Evolutionary conservation across 2,113 vertebrate species (phyloP).

Genomic region (Herpailurus yagouaroundi): DNA sequence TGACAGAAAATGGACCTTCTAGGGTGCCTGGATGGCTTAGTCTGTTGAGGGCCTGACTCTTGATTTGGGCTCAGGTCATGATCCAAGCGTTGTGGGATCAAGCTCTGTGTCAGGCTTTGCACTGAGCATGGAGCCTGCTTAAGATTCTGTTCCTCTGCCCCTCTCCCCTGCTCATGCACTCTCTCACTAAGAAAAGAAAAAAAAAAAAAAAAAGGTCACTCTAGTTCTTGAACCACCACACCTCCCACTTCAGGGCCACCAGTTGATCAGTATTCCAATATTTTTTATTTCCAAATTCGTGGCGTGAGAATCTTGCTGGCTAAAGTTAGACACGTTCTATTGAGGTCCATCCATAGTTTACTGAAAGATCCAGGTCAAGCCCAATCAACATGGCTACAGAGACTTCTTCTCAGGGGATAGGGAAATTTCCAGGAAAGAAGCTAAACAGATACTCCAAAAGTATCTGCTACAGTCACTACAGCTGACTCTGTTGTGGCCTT

Average conservation of each 20-base stretch:
- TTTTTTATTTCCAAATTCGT: background rate
- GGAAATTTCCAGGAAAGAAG: background rate
- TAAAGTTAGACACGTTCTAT: background rate
- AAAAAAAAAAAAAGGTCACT: background rate
- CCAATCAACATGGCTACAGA: background rate
- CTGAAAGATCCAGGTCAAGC: background rate
- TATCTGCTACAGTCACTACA: background rate
- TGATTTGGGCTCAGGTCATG: too few relatives aligned
- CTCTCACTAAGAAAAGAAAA: background rate
- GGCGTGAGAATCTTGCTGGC: background rate
- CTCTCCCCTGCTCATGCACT: too few relatives aligned
- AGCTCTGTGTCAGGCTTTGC: too few relatives aligned
- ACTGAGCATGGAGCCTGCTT: too few relatives aligned
- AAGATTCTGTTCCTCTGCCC: too few relatives aligned
- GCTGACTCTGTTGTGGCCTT: background rate
- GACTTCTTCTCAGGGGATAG: background rate
- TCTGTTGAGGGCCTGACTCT: too few relatives aligned
- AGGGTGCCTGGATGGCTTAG: background rate
- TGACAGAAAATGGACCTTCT: background rate
- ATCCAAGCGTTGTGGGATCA: too few relatives aligned
- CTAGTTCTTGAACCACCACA: background rate
- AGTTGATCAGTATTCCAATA: background rate
- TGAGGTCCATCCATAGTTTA: background rate
- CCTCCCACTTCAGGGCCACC: background rate
- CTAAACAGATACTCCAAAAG: background rate